These are phyloP conservation scores for Acinonyx jubatus DNA, from an alignment of 2,113 vertebrate species.

Conservation along the genomic window DNA sequence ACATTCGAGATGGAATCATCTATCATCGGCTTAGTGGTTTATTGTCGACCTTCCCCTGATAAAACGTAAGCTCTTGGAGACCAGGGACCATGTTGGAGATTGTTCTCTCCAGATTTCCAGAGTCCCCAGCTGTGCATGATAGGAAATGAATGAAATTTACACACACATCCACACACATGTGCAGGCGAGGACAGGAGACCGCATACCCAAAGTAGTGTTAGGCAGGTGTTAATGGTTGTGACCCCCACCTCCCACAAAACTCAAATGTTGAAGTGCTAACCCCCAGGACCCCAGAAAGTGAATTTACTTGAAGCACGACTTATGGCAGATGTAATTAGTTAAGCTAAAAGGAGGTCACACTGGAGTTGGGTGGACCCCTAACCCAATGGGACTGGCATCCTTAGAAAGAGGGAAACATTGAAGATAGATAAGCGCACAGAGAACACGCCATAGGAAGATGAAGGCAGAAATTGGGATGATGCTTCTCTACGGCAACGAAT, in stretches of 20 bases:
- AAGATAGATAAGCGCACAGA: accelerated
- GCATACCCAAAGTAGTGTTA: background rate
- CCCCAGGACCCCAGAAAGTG: background rate
- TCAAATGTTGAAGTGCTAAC: background rate
- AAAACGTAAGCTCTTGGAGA: background rate
- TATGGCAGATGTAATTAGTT: background rate
- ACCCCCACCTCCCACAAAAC: background rate
- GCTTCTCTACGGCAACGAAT: background rate
- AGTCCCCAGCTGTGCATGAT: background rate
- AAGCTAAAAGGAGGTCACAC: background rate
- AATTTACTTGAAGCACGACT: background rate
- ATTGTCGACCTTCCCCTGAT: background rate
- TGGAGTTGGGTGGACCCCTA: background rate
- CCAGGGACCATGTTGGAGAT: background rate
- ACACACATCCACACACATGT: no score
- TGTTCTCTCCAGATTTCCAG: background rate
- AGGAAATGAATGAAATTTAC: background rate
- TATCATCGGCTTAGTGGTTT: background rate
- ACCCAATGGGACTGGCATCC: background rate
- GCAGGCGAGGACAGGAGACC: no score
- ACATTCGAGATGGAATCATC: background rate
- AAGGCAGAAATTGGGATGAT: background rate
- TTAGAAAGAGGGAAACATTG: background rate
- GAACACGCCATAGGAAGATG: accelerated
- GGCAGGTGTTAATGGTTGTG: background rate